A percentile compares a stretch with the other conserved stretches of the same genome.
phyloP scores from a whole-genome alignment of 2,797 vertebrate genomes.

The Pteronotus mesoamericanus region DNA sequence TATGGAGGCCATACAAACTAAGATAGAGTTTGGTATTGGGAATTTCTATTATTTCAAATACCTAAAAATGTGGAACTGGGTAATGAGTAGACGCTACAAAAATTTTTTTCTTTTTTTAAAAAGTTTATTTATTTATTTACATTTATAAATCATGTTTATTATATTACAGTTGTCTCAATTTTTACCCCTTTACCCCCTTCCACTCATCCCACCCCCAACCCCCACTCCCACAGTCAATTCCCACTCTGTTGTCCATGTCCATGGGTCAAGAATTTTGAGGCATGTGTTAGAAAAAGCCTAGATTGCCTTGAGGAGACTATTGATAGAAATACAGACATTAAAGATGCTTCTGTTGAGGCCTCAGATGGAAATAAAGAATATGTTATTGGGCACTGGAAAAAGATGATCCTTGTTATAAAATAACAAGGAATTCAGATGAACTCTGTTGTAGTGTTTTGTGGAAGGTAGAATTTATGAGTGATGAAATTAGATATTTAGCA shows the following conservation, averaged over 20 bases:
- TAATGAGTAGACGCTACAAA: not conserved
- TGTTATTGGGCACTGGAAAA: not conserved
- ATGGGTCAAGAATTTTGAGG: not conserved
- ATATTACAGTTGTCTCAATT: no score
- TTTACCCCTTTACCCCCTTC: no score
- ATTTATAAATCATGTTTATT: no score
- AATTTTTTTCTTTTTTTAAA: no score
- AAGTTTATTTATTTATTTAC: no score
- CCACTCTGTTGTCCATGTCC: no score
- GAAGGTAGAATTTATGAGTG: not conserved
- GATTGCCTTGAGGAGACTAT: not conserved
- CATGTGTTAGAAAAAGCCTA: not conserved
- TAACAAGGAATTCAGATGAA: not conserved
- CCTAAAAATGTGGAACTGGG: not conserved
- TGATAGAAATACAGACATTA: not conserved
- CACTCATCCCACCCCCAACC: no score
- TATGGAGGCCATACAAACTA: not conserved
- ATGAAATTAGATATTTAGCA: not conserved
- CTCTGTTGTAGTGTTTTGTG: not conserved
- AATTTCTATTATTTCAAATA: not conserved
- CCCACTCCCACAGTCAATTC: no score
- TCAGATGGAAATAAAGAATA: not conserved
- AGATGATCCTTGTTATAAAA: not conserved
- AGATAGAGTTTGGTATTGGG: not conserved
- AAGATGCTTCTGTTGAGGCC: not conserved